phyloP scores from a whole-genome alignment of 2,797 vertebrate genomes.

The Melanotaenia pygmaea region DNA sequence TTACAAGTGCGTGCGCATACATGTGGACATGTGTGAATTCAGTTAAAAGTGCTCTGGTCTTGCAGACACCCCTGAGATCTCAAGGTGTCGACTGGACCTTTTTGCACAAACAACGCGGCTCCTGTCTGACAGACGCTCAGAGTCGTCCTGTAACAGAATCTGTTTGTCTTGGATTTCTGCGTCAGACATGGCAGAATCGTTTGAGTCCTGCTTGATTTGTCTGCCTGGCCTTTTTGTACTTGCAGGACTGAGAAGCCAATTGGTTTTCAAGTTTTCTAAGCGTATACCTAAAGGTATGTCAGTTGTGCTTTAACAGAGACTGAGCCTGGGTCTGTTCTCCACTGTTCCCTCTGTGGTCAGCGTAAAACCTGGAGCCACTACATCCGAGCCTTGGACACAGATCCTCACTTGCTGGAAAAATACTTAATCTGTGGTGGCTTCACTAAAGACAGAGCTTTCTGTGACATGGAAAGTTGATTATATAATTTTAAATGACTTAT shows the following conservation, averaged over 20 bases:
- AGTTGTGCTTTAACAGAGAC: constrained; percentile 16
- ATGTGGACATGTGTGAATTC: constrained; percentile 46
- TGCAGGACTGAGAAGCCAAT: constrained; percentile 6
- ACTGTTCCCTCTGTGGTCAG: constrained; percentile 34
- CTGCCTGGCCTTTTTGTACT: constrained; percentile 25
- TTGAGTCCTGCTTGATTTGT: constrained; percentile 43
- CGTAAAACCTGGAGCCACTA: constrained; percentile 43
- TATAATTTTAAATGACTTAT: constrained; percentile 46
- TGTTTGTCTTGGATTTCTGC: constrained; percentile 49
- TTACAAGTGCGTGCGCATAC: neutral
- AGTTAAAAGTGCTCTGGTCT: constrained; percentile 39
- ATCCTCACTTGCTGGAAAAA: constrained; percentile 62
- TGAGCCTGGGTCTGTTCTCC: constrained; percentile 23
- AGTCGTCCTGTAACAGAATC: constrained; percentile 49
- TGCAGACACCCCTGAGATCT: constrained; percentile 59
- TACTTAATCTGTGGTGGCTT: constrained; percentile 58
- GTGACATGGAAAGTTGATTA: constrained; percentile 48
- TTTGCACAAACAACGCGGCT: constrained; percentile 42
- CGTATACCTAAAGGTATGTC: constrained; percentile 31
- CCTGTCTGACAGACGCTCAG: constrained; percentile 35
- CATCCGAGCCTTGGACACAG: constrained; percentile 38
- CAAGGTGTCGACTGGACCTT: constrained; percentile 58
- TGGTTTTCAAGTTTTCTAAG: constrained; percentile 20
- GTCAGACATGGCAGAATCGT: constrained; percentile 18
- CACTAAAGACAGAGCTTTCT: constrained; percentile 47